Percentiles rank a stretch among this genome's conserved stretches.
These are phyloP conservation scores for Drosophila basisetae DNA, from an alignment of 2,888 invertebrate species.

Conservation along the genomic window DNA sequence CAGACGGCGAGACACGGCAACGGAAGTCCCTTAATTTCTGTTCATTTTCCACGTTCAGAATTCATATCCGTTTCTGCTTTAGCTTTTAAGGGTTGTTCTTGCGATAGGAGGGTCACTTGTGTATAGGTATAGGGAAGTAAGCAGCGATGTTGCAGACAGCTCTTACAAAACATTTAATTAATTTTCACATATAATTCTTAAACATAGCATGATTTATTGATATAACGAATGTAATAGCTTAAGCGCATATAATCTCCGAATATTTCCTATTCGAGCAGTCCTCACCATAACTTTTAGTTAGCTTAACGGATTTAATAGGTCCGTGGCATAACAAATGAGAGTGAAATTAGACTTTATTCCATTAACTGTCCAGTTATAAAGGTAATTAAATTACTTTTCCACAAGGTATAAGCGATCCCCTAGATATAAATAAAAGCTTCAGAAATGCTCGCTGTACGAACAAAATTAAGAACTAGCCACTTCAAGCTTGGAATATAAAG, in stretches of 20 bases:
- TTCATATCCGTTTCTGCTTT: constrained; percentile 77
- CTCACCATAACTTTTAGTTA: background rate
- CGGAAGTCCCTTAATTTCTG: constrained; percentile 85
- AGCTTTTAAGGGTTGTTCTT: constrained; percentile 44
- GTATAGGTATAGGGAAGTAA: constrained; percentile 19
- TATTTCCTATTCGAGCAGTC: background rate
- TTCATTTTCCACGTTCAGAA: constrained; percentile 81
- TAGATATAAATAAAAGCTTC: background rate
- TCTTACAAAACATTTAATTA: constrained; percentile 5
- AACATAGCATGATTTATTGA: background rate
- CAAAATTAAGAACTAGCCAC: no score
- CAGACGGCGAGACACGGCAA: constrained; percentile 84
- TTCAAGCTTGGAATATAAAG: background rate
- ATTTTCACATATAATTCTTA: background rate
- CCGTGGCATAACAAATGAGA: background rate
- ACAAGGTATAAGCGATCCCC: background rate
- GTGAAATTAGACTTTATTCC: background rate
- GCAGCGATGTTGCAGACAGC: constrained; percentile 4
- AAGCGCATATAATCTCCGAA: background rate
- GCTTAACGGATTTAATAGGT: background rate
- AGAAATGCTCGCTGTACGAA: background rate
- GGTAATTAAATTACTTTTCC: background rate
- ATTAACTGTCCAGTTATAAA: background rate
- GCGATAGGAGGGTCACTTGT: constrained; percentile 7
- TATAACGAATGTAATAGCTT: background rate